These are phyloP conservation scores for Drosophila obscura DNA, from an alignment of 1,140 invertebrate genomes.

Conservation along the genomic window DNA sequence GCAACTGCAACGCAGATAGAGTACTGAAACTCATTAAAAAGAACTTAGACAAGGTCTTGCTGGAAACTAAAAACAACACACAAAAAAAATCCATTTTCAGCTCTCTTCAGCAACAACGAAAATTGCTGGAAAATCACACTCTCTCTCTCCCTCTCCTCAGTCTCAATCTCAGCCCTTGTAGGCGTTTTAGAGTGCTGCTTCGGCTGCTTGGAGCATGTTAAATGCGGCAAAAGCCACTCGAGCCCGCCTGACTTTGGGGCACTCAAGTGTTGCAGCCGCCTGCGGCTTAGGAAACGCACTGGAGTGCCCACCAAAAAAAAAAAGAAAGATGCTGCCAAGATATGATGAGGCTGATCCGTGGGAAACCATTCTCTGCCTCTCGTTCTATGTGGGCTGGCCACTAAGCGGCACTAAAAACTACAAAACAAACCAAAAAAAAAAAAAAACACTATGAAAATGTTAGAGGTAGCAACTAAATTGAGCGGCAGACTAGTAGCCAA, in stretches of 20 bases:
- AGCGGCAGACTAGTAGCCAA: not conserved
- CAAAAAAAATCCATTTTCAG: slow-evolving; percentile 52
- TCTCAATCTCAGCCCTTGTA: slow-evolving; percentile 45
- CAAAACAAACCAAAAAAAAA: not conserved
- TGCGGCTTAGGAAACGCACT: slow-evolving; percentile 35
- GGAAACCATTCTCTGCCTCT: slow-evolving; percentile 10
- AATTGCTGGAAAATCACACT: slow-evolving; percentile 33
- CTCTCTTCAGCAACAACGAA: slow-evolving; percentile 62
- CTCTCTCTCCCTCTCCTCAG: not conserved
- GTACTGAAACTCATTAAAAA: slow-evolving; percentile 55
- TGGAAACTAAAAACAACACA: slow-evolving; percentile 28
- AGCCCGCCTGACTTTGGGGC: slow-evolving; percentile 30
- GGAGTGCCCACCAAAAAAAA: slow-evolving; percentile 18
- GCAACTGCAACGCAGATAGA: slow-evolving; percentile 70
- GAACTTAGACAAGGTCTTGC: slow-evolving; percentile 61
- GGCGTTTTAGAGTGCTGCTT: slow-evolving; percentile 46
- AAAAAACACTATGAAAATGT: slow-evolving; percentile 11
- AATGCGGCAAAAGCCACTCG: slow-evolving; percentile 46
- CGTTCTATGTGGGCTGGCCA: not conserved
- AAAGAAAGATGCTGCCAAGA: slow-evolving; percentile 23
- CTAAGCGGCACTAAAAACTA: slow-evolving; percentile 1
- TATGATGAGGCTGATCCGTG: slow-evolving; percentile 34
- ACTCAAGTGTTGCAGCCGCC: slow-evolving; percentile 30
- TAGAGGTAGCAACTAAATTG: slow-evolving; percentile 24
- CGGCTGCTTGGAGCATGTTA: slow-evolving; percentile 20